phyloP scores from a whole-genome alignment of 1,140 invertebrate species.

The Cardiocondyla obscurior region DNA sequence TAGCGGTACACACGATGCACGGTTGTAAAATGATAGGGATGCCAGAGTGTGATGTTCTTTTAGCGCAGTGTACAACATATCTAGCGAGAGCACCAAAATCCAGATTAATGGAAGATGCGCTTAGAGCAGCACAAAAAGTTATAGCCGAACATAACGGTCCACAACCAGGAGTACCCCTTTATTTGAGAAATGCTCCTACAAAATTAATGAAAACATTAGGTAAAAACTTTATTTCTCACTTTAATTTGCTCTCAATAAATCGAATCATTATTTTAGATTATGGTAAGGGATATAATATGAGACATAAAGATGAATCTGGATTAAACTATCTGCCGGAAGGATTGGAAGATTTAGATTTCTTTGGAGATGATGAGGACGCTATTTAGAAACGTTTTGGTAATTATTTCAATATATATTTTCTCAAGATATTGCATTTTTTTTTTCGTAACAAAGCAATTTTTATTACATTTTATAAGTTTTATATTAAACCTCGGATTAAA shows the following conservation, averaged over 20 bases:
- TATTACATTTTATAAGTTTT: not conserved
- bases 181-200: conserved; percentile 92
- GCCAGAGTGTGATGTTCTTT: conserved; percentile 91
- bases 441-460: not conserved
- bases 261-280: conserved; percentile 84
- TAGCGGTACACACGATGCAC: conserved; percentile 90
- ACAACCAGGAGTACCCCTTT: conserved; percentile 89
- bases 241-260: conserved; percentile 31
- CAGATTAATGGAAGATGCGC: conserved; percentile 87
- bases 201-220: conserved; percentile 91
- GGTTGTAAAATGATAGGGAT: conserved; percentile 92
- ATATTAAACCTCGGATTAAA: conserved; percentile 16
- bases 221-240: conserved; percentile 68
- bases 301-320: conserved; percentile 84
- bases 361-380: conserved; percentile 73
- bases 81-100: conserved; percentile 91
- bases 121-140: conserved; percentile 86
- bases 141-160: conserved; percentile 87
- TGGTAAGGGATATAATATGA: conserved; percentile 86
- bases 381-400: not conserved
- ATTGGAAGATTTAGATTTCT: conserved; percentile 87
- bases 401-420: conserved; percentile 1
- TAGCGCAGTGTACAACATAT: conserved; percentile 91
- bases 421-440: not conserved
- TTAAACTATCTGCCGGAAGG: conserved; percentile 88